Base-by-base conservation (phyloP, 2,888 invertebrate species). In the Antitype chi region DNA sequence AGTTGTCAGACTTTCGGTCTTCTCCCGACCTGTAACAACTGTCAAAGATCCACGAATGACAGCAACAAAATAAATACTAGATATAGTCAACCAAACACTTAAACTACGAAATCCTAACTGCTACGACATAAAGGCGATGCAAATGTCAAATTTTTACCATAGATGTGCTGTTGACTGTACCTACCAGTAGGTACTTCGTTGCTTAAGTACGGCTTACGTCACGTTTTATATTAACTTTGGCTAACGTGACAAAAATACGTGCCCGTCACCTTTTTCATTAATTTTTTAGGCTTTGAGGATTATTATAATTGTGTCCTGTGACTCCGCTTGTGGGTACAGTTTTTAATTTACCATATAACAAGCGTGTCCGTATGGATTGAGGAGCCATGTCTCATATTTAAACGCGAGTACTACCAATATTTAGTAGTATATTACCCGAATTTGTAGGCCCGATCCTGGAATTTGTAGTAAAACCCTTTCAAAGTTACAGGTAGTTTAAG, bases 141-240 rank as follows among this genome's bases (percentile, higher is more conserved):
- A 11, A 17, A 11, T 25, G 6, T 66, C 15, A 43, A 68, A 67
- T 25, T 67, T 38, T 68, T 17, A 25, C 15, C 15, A 53, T 70
- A 47, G 11, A 47, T 11, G n/a, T n/a, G 17, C 17, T 0, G 15
- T 70, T 28, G 11, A 75, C 20, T 47, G 52, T 60, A 49, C 62
- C 62, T 2, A 52, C 47, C 25, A 59, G 15, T 69, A 25, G 32
- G 60, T 70, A 70, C 62, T 75, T 79, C 47, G 75, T 76, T 75
- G 73, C 53, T 67, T 60, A 80, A 83, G 67, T 52, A 17, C 70
- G 63, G 73, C 49, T 63, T 64, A 64, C 55, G 74, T 75, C 82
- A 82, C 82, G 83, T 80, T 84, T 80, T 80, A 70, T 73, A 83
- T 84, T 83, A 84, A 74, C 78, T 81, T 84, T 69, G 63, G 52